These are phyloP conservation scores for Disparrhopalites patrizii DNA, from an alignment of 2,888 invertebrate species.

Conservation along the genomic window DNA sequence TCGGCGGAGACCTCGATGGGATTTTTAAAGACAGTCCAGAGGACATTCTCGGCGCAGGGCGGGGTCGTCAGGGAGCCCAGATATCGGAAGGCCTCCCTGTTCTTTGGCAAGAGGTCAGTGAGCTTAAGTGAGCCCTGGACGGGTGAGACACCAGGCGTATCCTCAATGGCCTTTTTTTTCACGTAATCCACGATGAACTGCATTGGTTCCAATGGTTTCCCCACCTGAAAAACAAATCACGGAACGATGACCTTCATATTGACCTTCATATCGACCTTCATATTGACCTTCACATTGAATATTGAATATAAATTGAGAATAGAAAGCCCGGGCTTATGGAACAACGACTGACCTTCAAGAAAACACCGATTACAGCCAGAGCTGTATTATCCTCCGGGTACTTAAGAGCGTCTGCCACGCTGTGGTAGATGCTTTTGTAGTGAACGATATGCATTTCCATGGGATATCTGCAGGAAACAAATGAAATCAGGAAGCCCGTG, in stretches of 20 bases:
- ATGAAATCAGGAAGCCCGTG: neutral
- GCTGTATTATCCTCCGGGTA: slow-evolving; percentile 41
- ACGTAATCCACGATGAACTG: slow-evolving; percentile 28
- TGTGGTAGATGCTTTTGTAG: slow-evolving; percentile 39
- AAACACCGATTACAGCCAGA: slow-evolving; percentile 47
- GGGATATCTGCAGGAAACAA: slow-evolving; percentile 34
- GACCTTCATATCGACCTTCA: too few species aligned
- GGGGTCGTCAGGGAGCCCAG: slow-evolving; percentile 45
- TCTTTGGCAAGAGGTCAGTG: slow-evolving; percentile 39
- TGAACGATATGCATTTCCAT: slow-evolving; percentile 47
- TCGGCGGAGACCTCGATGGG: slow-evolving; percentile 34
- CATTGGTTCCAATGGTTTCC: too few species aligned
- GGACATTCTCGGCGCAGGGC: slow-evolving; percentile 39
- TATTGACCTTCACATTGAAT: neutral
- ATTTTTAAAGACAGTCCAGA: slow-evolving; percentile 39
- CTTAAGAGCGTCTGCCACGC: slow-evolving; percentile 37
- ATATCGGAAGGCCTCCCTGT: slow-evolving; percentile 40
- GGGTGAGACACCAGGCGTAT: neutral
- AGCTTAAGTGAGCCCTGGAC: slow-evolving; percentile 34
- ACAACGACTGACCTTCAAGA: slow-evolving; percentile 35
- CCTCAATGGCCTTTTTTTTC: too few species aligned
- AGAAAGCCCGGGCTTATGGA: too few species aligned
- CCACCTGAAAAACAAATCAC: too few species aligned
- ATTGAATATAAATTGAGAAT: neutral
- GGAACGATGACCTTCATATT: too few species aligned